Percentiles rank a stretch among this genome's conserved stretches.
These are phyloP conservation scores for Exephanes ischioxanthus DNA, from an alignment of 2,888 invertebrate species.

Conservation along the genomic window DNA sequence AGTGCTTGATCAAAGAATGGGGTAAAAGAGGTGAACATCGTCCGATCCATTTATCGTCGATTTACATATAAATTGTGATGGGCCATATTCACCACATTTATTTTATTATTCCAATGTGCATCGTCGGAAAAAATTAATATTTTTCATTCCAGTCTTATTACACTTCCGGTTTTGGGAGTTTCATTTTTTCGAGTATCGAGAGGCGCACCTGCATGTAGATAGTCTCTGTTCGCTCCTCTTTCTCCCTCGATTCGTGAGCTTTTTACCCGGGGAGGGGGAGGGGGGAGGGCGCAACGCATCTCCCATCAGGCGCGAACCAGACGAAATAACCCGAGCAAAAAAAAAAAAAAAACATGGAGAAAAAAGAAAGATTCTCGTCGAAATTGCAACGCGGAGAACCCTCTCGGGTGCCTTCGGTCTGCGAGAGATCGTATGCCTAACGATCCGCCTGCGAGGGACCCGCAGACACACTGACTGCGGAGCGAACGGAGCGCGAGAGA, in stretches of 20 bases:
- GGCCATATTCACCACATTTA: neutral
- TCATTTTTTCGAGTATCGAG: neutral
- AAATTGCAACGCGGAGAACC: conserved; percentile 57
- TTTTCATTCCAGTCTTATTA: neutral
- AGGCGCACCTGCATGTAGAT: neutral
- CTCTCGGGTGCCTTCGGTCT: conserved; percentile 31
- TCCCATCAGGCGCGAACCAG: conserved; percentile 59
- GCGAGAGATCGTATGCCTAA: conserved; percentile 52
- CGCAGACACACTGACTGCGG: conserved; percentile 56
- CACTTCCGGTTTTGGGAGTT: neutral
- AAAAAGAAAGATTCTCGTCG: conserved; percentile 18
- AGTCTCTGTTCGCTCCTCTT: conserved; percentile 18
- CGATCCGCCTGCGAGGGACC: conserved; percentile 59
- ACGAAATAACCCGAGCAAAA: conserved; percentile 60
- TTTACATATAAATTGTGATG: neutral
- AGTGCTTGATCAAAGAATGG: too few relatives aligned
- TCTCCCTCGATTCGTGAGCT: neutral
- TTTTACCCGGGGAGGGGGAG: neutral
- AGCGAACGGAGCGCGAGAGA: conserved; percentile 34
- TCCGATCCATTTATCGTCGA: neutral
- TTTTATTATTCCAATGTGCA: neutral
- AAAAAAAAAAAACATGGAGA: neutral
- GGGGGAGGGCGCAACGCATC: conserved; percentile 20
- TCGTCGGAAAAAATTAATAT: neutral
- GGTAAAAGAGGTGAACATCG: too few relatives aligned